Evolutionary conservation across 2,113 vertebrate species (phyloP).

Genomic region (Anoplopoma fimbria): DNA sequence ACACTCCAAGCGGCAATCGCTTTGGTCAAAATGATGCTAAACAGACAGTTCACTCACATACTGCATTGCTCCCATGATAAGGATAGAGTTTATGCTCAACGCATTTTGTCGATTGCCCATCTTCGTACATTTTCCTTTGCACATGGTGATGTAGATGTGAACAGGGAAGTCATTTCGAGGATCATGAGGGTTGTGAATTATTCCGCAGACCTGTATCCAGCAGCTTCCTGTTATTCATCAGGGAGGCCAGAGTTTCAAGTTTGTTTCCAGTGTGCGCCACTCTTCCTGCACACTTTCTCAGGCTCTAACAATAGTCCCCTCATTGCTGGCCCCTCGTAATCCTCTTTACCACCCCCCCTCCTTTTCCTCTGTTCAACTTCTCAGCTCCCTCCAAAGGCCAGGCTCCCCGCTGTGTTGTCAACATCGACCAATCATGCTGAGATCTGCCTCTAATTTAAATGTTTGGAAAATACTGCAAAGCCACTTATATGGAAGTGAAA

Average conservation of each 20-base stretch:
- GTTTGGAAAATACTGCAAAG: slow-evolving; percentile 45
- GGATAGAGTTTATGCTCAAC: slow-evolving; percentile 1
- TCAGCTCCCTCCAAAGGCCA: slow-evolving; percentile 43
- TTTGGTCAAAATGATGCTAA: slow-evolving; percentile 55
- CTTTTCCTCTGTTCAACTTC: slow-evolving; percentile 32
- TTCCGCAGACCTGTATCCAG: slow-evolving; percentile 28
- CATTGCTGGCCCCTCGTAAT: slow-evolving; percentile 76
- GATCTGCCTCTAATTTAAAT: slow-evolving; percentile 32
- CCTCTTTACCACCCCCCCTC: slow-evolving; percentile 59
- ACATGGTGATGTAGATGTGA: not conserved
- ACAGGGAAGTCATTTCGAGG: not conserved
- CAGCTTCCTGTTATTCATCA: slow-evolving; percentile 65
- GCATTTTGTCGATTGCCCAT: slow-evolving; percentile 10
- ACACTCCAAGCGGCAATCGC: slow-evolving; percentile 45
- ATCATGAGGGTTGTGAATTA: slow-evolving; percentile 4
- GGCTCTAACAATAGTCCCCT: slow-evolving; percentile 77
- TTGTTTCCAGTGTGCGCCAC: slow-evolving; percentile 55
- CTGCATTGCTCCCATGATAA: slow-evolving; percentile 13
- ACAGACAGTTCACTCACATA: slow-evolving; percentile 31
- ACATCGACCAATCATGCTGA: slow-evolving; percentile 52
- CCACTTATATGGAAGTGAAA: slow-evolving; percentile 47
- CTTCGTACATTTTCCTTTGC: not conserved
- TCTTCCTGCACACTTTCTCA: slow-evolving; percentile 81
- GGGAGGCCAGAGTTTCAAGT: slow-evolving; percentile 27
- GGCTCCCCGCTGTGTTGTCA: slow-evolving; percentile 68